Base-by-base conservation (phyloP, 2,888 invertebrate species). In the Drosophila subquinaria region DNA sequence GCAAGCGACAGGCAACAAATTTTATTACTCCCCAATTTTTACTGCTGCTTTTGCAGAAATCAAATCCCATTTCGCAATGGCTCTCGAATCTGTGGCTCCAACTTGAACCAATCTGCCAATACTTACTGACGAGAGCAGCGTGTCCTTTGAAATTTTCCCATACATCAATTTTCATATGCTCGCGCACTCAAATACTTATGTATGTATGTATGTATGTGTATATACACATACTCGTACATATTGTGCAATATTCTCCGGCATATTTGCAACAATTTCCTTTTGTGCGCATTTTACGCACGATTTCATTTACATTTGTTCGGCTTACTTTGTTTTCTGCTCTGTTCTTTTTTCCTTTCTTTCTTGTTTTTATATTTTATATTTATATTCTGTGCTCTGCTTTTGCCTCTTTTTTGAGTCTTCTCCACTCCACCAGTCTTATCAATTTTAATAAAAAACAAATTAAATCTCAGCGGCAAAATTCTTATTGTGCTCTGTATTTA, bases 241-340 rank as follows among this genome's bases (percentile, higher is more conserved):
- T 78, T 74, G 68, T 81, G 69, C 73, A 84, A 81, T 84, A 72
- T 74, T 75, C 63, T 71, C 55, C 56, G 69, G 61, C 51, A 72
- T 73, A 69, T 79, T 79, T 75, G 70, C 82, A 82, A 70, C 65
- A 69, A 81, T 76, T 79, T 82, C 47, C 81, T 75, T 85, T 88
- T 86, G 79, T 85, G 79, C 76, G 77, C 79, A 78, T 83, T 81
- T 85, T 83, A 86, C 86, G 86, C 86, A 86, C 86, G 86, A 86
- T 86, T 86, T 88, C 82, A 83, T 85, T 79, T 85, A 83, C 81
- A 75, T 85, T 85, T 79, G 78, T 78, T 74, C 59, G 81, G 76
- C 83, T 84, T 84, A 79, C 68, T 66, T 64, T 69, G 56, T 57
- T 66, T 60, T 47, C 57, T 23, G 9, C 4, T 23, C 15, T 20